These are phyloP conservation scores for Leptinotarsa tumamoca DNA, from an alignment of 2,888 invertebrate species.

Conservation along the genomic window DNA sequence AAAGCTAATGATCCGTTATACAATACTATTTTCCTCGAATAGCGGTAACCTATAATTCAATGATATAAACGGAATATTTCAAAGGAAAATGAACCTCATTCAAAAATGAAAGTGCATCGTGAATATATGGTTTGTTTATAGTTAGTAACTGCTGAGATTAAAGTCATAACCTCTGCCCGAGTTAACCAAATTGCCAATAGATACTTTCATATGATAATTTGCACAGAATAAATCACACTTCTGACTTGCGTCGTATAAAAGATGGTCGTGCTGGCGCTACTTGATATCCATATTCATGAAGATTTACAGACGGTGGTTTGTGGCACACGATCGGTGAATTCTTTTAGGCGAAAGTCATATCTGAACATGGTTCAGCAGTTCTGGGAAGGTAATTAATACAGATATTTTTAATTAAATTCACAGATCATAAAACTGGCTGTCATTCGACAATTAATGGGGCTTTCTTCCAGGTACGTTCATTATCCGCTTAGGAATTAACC, in stretches of 20 bases:
- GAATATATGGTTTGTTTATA: too few species aligned
- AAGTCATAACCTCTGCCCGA: neutral
- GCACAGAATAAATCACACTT: conserved; percentile 11
- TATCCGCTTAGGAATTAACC: neutral
- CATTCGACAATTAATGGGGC: neutral
- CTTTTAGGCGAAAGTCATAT: conserved; percentile 3
- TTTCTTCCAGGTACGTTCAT: neutral
- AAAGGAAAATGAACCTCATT: too few species aligned
- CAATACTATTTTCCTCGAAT: too few species aligned
- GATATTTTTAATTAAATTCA: neutral
- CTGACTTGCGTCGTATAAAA: conserved; percentile 4
- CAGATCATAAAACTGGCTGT: neutral
- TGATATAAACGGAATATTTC: too few species aligned
- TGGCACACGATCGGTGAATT: conserved; percentile 17
- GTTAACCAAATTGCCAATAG: neutral
- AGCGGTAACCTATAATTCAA: too few species aligned
- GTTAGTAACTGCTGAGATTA: too few species aligned
- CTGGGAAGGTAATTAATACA: neutral
- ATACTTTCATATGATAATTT: neutral
- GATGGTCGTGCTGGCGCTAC: conserved; percentile 11
- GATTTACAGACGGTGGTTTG: conserved; percentile 14
- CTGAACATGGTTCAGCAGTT: neutral
- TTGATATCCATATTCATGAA: conserved; percentile 21
- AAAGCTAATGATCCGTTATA: too few species aligned
- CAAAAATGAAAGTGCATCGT: too few species aligned